Base-by-base conservation (phyloP, 64 coral and sea anemone genomes). In the Stichodactyla mertensii region DNA sequence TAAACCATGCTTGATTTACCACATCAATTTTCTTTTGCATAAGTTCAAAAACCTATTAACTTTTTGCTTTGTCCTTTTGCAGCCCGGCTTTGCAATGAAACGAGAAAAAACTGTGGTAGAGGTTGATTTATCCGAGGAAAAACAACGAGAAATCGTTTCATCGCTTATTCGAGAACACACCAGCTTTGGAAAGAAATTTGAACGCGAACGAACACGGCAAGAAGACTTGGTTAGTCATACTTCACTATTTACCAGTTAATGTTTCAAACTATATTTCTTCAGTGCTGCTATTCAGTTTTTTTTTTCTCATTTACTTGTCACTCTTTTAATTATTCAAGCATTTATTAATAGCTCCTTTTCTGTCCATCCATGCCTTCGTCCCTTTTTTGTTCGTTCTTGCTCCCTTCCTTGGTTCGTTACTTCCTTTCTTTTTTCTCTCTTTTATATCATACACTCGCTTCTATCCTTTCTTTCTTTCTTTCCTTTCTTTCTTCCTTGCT, bases 101-200 rank as follows among this genome's bases (percentile, higher is more conserved):
- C 92, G 96, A 59, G 96, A 98, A 51, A 98, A 98, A 70, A 98
- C 96, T 27, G 93, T 98, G 36, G 89, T 98, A 55, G 96, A 98
- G 19, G 96, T 98, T 10, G 96, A 98, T 4, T 67, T 98, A 16
- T 98, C 96, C 11, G 93, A 98, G 67, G 96, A 98, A 54, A 98
- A 98, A 20, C 87, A 98, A 55, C 82, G 86, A 16, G 92, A 94
- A 62, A 98, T 98, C 27, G 91, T 95, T 3, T 89, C 89, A 15
- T 98, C 96, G 20, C 85, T 98, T 1, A 77, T 98, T 4, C 92
- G 96, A 11, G 96, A 94, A 60, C 96, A 94, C 55, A 98, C 96
- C 7, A 98, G 90, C 62, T 88, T 98, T 54, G 93, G 92, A 64
- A 92, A 94, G 96, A 94, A 94, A 64, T 90, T 98, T 82, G 93